A percentile compares a stretch with the other conserved stretches of the same genome.
Evolutionary conservation across 2,888 invertebrate species (phyloP).

Genomic region (Idaea straminata): DNA sequence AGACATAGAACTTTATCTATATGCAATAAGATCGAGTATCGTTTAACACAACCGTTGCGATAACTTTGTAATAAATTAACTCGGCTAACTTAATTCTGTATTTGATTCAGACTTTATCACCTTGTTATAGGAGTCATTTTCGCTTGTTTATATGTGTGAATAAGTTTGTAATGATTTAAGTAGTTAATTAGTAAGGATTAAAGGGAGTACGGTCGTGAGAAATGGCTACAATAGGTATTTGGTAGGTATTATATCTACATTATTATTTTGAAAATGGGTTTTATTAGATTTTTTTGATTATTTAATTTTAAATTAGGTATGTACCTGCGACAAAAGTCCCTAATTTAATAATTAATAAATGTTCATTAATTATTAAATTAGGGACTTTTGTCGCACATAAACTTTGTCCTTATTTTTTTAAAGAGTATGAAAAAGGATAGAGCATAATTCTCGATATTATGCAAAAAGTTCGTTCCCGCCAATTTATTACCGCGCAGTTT

Average conservation of each 20-base stretch:
- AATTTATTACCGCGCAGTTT: too few relatives aligned
- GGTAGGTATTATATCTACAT: conserved; percentile 4
- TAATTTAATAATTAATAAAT: too few relatives aligned
- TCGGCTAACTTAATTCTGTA: conserved; percentile 13
- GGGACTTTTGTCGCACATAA: too few relatives aligned
- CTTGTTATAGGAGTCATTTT: conserved; percentile 17
- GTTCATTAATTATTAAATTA: too few relatives aligned
- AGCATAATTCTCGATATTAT: too few relatives aligned
- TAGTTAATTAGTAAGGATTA: conserved; percentile 44
- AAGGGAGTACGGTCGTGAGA: conserved; percentile 15
- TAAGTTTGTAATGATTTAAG: conserved; percentile 29
- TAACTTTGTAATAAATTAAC: conserved; percentile 17
- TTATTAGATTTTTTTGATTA: not conserved
- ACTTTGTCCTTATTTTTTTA: too few relatives aligned
- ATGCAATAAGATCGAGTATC: conserved; percentile 7
- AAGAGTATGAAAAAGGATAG: too few relatives aligned
- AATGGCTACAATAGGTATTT: conserved; percentile 11
- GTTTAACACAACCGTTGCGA: not conserved
- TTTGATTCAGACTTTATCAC: not conserved
- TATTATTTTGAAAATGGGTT: conserved; percentile 8
- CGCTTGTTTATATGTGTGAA: not conserved
- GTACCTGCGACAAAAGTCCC: too few relatives aligned
- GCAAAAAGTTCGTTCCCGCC: too few relatives aligned
- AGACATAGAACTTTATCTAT: not conserved
- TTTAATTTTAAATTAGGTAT: not conserved